Base-by-base conservation (phyloP, 2,797 vertebrate species). In the Leuciscus waleckii region DNA sequence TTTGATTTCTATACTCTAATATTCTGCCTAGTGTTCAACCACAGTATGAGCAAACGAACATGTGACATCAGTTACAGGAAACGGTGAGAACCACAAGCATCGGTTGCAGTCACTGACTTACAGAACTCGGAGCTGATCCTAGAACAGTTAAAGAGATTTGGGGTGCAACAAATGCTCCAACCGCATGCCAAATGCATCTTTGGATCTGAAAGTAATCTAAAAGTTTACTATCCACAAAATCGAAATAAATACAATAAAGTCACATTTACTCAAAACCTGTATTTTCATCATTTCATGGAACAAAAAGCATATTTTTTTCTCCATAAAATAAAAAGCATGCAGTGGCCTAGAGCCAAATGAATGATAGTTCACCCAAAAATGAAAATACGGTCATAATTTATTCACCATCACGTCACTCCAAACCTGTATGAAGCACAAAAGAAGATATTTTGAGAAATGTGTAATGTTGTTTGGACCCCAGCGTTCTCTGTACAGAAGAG, bases 71-170 rank as follows among this genome's bases (percentile, higher is more conserved):
- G 32, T 75, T 39, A 82, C 70, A 65, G 26, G 69, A 46, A 26
- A 61, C 3, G 6, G 51, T 81, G 79, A 81, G 49, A 81, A 21
- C n/a, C 68, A 82, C 93, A 92, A 92, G 82, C 90, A 91, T 93
- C 91, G 26, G n/a, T 65, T 46, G 29, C 29, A 26, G 46, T 81
- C 46, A 81, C 65, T 54, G 56, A 82, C 51, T 37, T 32, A 82
- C 74, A 77, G 54, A 58, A 82, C 81, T 82, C 17, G 0, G 7
- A 82, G 26, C 81, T 49, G 70, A 82, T 75, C 65, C 81, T 75
- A 75, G 41, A 77, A 83, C 58, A 68, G 46, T 68, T 83, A 84
- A 84, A 84, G 63, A 63, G 82, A 77, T 84, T 77, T 1, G 7
- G 63, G 73, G 74, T 69, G 41, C 63, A 84, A 78, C 56, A 61